Conservation (phyloP, 2,888 invertebrate species). For the Teinopalpus imperialis region DNA sequence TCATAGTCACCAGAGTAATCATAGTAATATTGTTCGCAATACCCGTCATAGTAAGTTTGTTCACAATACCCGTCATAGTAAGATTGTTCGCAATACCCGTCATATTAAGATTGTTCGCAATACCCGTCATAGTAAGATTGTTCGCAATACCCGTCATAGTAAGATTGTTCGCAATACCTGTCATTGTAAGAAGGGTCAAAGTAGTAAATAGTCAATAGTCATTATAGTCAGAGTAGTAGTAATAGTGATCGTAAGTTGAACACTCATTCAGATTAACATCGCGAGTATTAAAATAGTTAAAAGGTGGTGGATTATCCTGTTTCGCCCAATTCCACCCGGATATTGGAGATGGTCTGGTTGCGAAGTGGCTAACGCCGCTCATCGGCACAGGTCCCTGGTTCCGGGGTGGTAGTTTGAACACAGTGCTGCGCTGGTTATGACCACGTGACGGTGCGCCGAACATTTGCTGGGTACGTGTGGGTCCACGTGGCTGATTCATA, state of each 20-base stretch:
- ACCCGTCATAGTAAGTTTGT: too few species aligned
- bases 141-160: too few species aligned
- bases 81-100: too few species aligned
- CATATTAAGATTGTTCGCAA: too few species aligned
- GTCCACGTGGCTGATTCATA: background rate
- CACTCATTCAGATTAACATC: background rate
- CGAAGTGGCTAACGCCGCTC: too few species aligned
- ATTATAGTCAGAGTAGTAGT: background rate
- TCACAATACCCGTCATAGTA: too few species aligned
- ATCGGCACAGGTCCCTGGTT: background rate
- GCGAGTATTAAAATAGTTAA: background rate
- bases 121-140: too few species aligned
- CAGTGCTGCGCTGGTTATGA: background rate
- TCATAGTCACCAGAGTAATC: too few species aligned
- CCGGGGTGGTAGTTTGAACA: background rate
- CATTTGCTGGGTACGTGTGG: background rate
- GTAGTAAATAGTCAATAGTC: too few species aligned
- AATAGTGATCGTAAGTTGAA: background rate
- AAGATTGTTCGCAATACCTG: too few species aligned
- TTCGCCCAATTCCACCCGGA: background rate
- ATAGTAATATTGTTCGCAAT: too few species aligned
- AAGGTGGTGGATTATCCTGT: background rate
- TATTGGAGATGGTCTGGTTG: too few species aligned
- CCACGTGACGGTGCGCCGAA: background rate
- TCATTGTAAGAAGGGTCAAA: background rate